Base-by-base conservation (phyloP, 1,140 invertebrate species). In the Drosophila pseudoobscura region DNA sequence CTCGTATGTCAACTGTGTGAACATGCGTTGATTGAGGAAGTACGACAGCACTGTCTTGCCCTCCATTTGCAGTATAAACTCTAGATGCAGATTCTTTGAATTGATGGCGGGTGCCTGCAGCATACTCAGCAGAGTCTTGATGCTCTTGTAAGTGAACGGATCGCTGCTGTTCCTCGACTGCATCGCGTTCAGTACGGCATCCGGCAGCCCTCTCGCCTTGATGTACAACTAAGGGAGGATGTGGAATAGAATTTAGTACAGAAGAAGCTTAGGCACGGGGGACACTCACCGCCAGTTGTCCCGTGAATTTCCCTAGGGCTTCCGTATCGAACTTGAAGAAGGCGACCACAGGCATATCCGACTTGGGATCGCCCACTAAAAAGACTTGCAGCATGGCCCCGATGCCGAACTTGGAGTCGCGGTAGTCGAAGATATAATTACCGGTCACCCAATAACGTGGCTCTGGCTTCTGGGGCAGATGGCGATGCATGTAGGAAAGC, bases 341-440 rank as follows among this genome's bases (percentile, higher is more conserved):
- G 5, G 93, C 87, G 46, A 94, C 92, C 73, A 94, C 93, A 0
- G 94, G 94, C 69, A 94, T 91, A 64, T 94, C 94, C 11, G 94
- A 94, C 39, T 89, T 78, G 26, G 93, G 92, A 89, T 94, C 94
- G 2, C 93, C 94, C n/a, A 95, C 92, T 2, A 94, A 82, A 22
- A 94, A 91, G 24, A 92, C 92, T 69, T 95, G 93, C 17, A 94
- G 71, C 88, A 94, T 92, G 0, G 93, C 92, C 3, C 94, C 94
- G 66, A 94, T 94, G 63, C 94, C 93, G 43, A 94, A 92, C 49
- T 93, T 92, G 9, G 91, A 92, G 76, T 95, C 94, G 68, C 94
- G 92, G 79, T 94, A 94, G 74, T 95, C 94, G 59, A 94, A 92
- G 50, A 95, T 87, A 72, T 95, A 94, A 80, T 95, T 94, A 22